A percentile compares a stretch with the other conserved stretches of the same genome.
Evolutionary conservation across 2,797 vertebrate species (phyloP).

Genomic region (Schizopygopsis malacanthus): DNA sequence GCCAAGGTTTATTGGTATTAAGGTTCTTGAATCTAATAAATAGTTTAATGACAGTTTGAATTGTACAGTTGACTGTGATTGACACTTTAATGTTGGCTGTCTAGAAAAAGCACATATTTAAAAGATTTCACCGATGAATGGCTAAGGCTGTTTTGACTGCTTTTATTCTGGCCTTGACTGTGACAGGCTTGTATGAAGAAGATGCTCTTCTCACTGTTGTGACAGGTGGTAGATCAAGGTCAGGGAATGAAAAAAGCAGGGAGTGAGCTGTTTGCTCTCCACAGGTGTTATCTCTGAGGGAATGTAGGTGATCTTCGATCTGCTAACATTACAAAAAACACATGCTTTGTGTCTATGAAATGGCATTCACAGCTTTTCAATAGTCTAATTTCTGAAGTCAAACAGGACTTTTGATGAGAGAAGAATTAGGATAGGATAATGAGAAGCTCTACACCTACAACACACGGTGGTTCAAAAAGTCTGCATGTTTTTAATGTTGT

Average conservation of each 20-base stretch:
- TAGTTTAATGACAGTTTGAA: neutral
- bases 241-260: conserved; percentile 7
- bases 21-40: neutral
- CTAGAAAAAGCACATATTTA: neutral
- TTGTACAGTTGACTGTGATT: conserved; percentile 6
- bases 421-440: neutral
- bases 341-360: neutral
- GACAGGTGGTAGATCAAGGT: conserved; percentile 29
- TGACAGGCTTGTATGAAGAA: neutral
- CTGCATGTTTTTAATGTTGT: neutral
- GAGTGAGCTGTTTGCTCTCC: conserved; percentile 25
- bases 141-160: conserved; percentile 35
- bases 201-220: conserved; percentile 24
- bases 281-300: conserved; percentile 18
- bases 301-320: conserved; percentile 8
- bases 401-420: neutral
- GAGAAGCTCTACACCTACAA: neutral
- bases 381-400: neutral
- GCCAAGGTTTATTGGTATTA: neutral
- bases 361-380: neutral
- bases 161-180: conserved; percentile 34
- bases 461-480: neutral
- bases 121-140: neutral
- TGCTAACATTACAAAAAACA: conserved; percentile 12
- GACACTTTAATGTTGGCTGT: neutral